Percentiles rank a stretch among this genome's conserved stretches.
phyloP scores from a whole-genome alignment of 2,888 invertebrate genomes.

The Calephelis perditalis region DNA sequence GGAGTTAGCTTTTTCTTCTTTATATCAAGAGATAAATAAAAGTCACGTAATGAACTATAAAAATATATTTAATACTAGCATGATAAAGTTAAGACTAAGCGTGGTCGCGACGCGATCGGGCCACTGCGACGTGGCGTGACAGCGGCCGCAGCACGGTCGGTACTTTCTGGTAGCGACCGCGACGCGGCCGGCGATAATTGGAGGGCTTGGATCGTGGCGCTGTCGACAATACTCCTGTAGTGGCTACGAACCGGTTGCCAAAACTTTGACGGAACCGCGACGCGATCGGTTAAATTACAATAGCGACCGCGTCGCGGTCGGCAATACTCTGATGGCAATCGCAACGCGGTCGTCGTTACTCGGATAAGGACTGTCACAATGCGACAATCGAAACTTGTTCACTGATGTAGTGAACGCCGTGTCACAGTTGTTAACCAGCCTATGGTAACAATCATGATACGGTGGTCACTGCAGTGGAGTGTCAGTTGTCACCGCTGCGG shows the following conservation, averaged over 20 bases:
- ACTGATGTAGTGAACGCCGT: no score
- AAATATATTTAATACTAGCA: slow-evolving; percentile 58
- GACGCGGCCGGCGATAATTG: background rate
- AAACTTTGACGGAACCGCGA: background rate
- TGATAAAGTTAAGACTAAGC: slow-evolving; percentile 35
- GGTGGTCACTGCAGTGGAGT: slow-evolving; percentile 1
- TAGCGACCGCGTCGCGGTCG: background rate
- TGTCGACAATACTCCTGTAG: background rate
- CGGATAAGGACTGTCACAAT: background rate
- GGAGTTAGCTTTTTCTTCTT: no score
- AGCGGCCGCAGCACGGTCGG: no score
- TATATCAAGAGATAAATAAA: slow-evolving; percentile 23
- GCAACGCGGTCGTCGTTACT: background rate
- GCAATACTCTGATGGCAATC: background rate
- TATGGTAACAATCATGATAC: background rate
- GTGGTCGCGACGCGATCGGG: slow-evolving; percentile 20
- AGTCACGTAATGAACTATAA: slow-evolving; percentile 41
- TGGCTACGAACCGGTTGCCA: background rate
- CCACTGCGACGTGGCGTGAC: slow-evolving; percentile 27
- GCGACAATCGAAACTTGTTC: background rate
- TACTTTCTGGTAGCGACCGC: background rate
- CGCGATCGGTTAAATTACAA: background rate
- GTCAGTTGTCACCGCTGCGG: slow-evolving; percentile 30
- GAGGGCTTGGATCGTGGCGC: background rate
- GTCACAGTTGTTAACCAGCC: no score